Conservation (phyloP, 37 sponge, comb jelly and placozoan species). For the Geodia barretti region DNA sequence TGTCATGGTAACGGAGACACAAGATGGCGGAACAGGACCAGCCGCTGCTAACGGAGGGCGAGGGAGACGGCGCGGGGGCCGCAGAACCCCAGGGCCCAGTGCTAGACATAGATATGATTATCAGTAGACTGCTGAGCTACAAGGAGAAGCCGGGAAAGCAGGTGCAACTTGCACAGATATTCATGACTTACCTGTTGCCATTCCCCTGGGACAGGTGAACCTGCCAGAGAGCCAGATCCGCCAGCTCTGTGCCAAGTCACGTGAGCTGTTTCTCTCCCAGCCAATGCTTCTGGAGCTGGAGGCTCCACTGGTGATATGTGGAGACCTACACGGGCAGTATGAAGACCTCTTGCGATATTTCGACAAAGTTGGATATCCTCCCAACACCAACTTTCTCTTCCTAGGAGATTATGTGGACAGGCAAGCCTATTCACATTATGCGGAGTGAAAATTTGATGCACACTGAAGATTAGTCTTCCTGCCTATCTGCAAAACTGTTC, state of each 20-base stretch:
- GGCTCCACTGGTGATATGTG: conserved; percentile 86
- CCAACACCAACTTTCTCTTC: conserved; percentile 82
- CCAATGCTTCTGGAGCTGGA: conserved; percentile 84
- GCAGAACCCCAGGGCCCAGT: neutral
- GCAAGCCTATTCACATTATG: no score
- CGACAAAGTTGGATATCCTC: conserved; percentile 85
- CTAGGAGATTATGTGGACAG: conserved; percentile 94
- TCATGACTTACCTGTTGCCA: neutral
- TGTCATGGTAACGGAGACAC: conserved; percentile 11
- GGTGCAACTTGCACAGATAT: conserved; percentile 15
- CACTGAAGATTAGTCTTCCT: no score
- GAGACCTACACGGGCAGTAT: conserved; percentile 93
- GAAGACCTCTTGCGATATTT: conserved; percentile 82
- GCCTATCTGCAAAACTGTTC: no score
- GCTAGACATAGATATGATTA: conserved; percentile 59
- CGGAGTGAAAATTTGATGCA: no score
- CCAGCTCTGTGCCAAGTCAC: conserved; percentile 71
- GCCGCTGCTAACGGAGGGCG: neutral
- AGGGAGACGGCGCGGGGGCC: neutral
- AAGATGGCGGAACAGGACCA: conserved; percentile 5
- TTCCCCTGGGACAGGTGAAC: conserved; percentile 52
- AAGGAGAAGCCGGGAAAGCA: conserved; percentile 72
- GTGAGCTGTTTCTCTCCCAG: conserved; percentile 86
- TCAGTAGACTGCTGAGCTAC: conserved; percentile 42
- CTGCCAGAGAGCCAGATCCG: conserved; percentile 82